phyloP scores from a whole-genome alignment of 1,140 invertebrate species.

The Notospermus geniculatus region DNA sequence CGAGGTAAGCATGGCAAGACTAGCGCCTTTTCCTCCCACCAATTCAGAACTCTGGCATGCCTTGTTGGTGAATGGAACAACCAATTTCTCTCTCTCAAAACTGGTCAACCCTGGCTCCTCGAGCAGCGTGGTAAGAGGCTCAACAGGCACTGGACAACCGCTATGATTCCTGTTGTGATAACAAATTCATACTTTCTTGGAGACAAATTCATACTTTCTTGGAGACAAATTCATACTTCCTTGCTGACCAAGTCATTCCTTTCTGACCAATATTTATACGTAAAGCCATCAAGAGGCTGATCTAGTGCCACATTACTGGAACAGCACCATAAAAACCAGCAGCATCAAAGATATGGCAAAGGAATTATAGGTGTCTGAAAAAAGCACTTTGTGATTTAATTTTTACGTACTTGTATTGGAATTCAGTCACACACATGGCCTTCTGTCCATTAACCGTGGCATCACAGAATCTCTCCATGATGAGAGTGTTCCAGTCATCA shows the following conservation, averaged over 20 bases:
- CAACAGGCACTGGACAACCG: conserved; percentile 15
- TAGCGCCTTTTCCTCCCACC: conserved; percentile 73
- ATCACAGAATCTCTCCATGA: conserved; percentile 38
- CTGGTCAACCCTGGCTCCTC: conserved; percentile 21
- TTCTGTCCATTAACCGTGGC: conserved; percentile 37
- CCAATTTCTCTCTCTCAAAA: conserved; percentile 30
- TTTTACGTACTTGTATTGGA: conserved; percentile 45
- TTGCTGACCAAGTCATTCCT: no score
- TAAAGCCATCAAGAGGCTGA: no score
- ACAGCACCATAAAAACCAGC: no score
- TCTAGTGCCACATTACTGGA: no score
- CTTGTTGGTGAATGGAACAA: conserved; percentile 55
- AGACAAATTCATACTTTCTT: no score
- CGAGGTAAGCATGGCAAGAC: conserved; percentile 64
- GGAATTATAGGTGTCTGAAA: conserved; percentile 21
- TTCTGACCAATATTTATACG: no score
- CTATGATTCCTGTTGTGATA: conserved; percentile 16
- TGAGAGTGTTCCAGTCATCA: conserved; percentile 34
- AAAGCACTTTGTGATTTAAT: conserved; percentile 6
- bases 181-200: no score
- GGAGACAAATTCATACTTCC: no score
- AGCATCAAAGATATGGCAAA: no score
- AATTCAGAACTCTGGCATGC: conserved; percentile 56
- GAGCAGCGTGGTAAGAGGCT: conserved; percentile 27
- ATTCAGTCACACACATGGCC: conserved; percentile 41